Evolutionary conservation across 2,113 vertebrate species (phyloP), one percentile per base, ranked within the genome.

Genomic region (Octodon degus): DNA sequence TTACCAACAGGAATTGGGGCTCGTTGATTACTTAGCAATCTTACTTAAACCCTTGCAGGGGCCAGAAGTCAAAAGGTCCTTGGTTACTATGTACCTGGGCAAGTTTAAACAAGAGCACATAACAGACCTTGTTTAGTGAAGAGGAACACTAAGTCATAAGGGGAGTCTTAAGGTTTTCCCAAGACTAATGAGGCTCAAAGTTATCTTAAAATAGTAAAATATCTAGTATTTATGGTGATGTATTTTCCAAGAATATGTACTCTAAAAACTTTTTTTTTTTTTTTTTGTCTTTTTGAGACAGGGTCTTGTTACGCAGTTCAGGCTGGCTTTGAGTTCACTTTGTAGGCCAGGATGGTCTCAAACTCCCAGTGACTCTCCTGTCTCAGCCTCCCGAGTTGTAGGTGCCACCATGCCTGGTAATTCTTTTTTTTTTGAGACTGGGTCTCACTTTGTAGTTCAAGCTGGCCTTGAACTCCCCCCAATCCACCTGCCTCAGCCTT

Each of bases 131-230:
- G 47, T 81, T 92, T 63, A 86, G 50, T 82, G 50, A 94, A 37
- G 16, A 83, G 43, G 19, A 40, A 19, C 19, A 77, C 30, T 65
- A 62, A 65, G 12, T 30, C 82, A 2, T 81, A 86, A 85, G 24
- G 79, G 27, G 25, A 55, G 68, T 79, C 81, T 90, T 83, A 90
- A 86, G 7, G 27, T 84, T 96, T 96, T 27, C 72, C 43, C 32
- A 85, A 74, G 83, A 91, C 43, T 55, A 89, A 32, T 68, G 20
- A 68, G 58, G 55, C 5, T 91, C 10, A 67, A 83, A 95, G 50
- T 7, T 43, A 86, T 32, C 72, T 76, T 86, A 32, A 67, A 55
- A 60, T 24, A 63, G 60, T 87, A 87, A 47, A 11, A 16, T 81
- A 91, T 72, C 19, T 72, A 68, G 34, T 89, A 89, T 12, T 70